Evolutionary conservation across 2,797 vertebrate genomes (phyloP), one percentile per base, ranked within the genome.

Genomic region (Arremon aurantiirostris): DNA sequence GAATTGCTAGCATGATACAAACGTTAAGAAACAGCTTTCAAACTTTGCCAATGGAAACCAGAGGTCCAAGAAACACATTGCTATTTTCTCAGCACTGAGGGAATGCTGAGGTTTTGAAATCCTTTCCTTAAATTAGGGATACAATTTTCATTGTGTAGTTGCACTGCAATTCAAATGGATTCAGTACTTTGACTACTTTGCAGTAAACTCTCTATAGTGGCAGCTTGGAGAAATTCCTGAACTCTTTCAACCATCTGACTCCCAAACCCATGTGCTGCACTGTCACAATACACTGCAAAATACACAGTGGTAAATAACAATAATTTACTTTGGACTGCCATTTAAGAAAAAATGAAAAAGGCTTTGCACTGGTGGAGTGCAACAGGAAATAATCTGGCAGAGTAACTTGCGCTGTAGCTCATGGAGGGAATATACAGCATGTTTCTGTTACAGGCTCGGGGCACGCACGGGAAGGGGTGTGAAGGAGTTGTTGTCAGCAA

Each of bases 401-500:
- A 81, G 47, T 65, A 83, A 34, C 79, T 86, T 42, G 39, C 47
- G 61, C 85, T 91, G 23, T 22, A 81, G 94, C 16, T 91, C 44
- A 65, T 27, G 44, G 53, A 90, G 59, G 55, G 79, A 94, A 76
- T 28, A 86, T 15, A 49, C 47, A 78, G 77, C 80, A 52, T 69
- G 69, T 86, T 95, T 88, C 90, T 95, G 61, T 88, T 94, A 90
- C 57, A 69, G 77, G 64, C 61, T 79, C 0, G 0, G 61, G 94
- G 82, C 93, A 95, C 0, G 22, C 73, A 91, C 2, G 0, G 60
- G 46, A 76, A 90, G 78, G 91, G 72, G 96, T 86, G 93, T 35
- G 85, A 95, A 96, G 93, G 77, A 93, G 26, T 28, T 85, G 86
- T 89, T 96, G 94, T 95, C 95, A 96, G 82, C 94, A 90, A 26